These are phyloP conservation scores for Polia nebulosa DNA, from an alignment of 2,888 invertebrate genomes.

Conservation along the genomic window DNA sequence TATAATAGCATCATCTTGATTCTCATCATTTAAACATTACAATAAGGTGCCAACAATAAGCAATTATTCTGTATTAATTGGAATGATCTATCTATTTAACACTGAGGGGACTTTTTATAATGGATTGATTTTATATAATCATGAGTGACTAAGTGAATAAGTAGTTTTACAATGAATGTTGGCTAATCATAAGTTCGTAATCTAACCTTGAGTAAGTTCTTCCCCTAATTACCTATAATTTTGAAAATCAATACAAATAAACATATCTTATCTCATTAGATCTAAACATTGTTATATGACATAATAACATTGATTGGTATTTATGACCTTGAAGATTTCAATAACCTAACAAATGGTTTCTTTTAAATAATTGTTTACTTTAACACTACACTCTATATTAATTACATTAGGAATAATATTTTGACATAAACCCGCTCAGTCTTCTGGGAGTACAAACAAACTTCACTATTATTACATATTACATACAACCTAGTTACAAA, in stretches of 20 bases:
- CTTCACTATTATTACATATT: constrained; percentile 12
- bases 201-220: constrained; percentile 5
- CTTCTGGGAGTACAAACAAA: constrained; percentile 3
- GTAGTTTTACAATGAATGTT: neutral
- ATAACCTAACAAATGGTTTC: neutral
- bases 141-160: neutral
- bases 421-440: constrained; percentile 3
- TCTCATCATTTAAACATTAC: neutral
- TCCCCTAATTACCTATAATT: neutral
- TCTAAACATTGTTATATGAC: neutral
- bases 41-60: constrained; percentile 9
- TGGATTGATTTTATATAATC: neutral
- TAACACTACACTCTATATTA: neutral
- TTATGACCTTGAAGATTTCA: constrained; percentile 28
- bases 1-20: neutral
- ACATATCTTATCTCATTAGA: too few relatives aligned
- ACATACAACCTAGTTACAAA: constrained; percentile 47
- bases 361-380: neutral
- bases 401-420: constrained; percentile 5
- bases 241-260: neutral
- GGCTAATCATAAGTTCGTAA: constrained; percentile 1
- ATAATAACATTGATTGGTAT: constrained; percentile 13
- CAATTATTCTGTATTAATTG: neutral
- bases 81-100: constrained; percentile 5
- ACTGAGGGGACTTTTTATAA: constrained; percentile 17